Base-by-base conservation (phyloP, 2,797 vertebrate genomes). In the Darevskia mixta region DNA sequence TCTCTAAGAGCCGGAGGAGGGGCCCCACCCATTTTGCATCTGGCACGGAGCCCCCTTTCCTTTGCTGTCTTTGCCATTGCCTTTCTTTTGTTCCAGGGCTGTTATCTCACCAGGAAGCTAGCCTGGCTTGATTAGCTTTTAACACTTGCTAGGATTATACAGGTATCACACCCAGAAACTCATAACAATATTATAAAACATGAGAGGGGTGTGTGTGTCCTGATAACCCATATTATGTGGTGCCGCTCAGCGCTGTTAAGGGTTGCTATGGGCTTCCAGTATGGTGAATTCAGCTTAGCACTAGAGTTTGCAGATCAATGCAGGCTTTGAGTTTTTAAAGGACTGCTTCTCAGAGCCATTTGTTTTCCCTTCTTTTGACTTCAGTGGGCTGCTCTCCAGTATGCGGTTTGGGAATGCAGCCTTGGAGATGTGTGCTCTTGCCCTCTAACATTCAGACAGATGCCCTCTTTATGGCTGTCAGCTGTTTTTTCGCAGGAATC, bases 381-480 rank as follows among this genome's bases (percentile, higher is more conserved):
- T 64, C 17, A 20, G 9, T 11, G 75, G 61, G 58, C 76, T 38
- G 76, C 29, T 35, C 3, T 71, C 23, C 64, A 79, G 23, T 10
- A 27, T 35, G 43, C 35, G 15, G 13, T 72, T 86, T 45, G 55
- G 77, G 76, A 86, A 79, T 45, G 41, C 20, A 67, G 29, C 75
- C 84, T 49, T 49, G 25, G 41, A 9, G 38, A 66, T 6, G n/a
- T 64, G 45, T 32, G 17, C 17, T 66, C 61, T 49, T 55, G n/a
- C 76, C n/a, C 20, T 69, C 76, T 17, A 67, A 79, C 13, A 45
- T 49, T 79, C 32, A 15, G 11, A 58, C 45, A 84, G 49, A 80
- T 10, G 1, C 55, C 3, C 32, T 86, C 73, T 91, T 88, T 76
- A 67, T 69, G 35, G 77, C 61, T 27, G 45, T 72, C 90, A 91